Conservation (phyloP, 2,888 invertebrate genomes). For the Amblyjoppa fuscipennis region DNA sequence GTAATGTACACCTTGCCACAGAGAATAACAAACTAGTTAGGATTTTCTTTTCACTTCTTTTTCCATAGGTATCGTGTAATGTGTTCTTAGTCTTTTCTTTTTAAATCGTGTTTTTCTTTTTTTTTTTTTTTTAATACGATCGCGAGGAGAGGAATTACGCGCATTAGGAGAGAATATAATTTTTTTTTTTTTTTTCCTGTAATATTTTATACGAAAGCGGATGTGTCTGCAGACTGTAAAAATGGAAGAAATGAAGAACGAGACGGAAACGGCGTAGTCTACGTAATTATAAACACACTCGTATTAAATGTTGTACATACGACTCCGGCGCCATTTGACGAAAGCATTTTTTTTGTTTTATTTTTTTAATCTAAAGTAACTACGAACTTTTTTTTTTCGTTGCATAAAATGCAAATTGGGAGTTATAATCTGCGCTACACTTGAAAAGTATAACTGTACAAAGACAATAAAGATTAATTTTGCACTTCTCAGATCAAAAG, state of each 20-base stretch:
- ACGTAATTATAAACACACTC: constrained; percentile 17
- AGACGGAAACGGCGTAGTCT: constrained; percentile 17
- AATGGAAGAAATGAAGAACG: constrained; percentile 24
- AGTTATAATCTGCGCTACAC: constrained; percentile 38
- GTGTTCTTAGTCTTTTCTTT: constrained; percentile 33
- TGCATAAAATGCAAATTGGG: constrained; percentile 42
- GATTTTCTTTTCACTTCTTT: constrained; percentile 48
- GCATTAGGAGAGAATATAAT: neutral
- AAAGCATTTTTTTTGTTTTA: constrained; percentile 22
- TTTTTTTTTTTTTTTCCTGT: constrained; percentile 1
- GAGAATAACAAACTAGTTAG: constrained; percentile 67
- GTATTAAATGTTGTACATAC: constrained; percentile 57
- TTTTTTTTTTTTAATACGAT: constrained; percentile 7
- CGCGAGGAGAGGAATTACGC: constrained; percentile 37
- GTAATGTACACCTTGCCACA: constrained; percentile 67
- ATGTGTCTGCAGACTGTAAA: constrained; percentile 28
- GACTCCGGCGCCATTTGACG: constrained; percentile 34
- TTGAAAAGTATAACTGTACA: constrained; percentile 53
- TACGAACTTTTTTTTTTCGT: constrained; percentile 3
- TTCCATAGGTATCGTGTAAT: constrained; percentile 39
- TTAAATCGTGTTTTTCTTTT: neutral
- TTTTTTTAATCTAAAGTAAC: neutral
- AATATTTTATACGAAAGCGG: constrained; percentile 33
- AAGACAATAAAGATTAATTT: constrained; percentile 53
- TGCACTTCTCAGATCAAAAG: constrained; percentile 29